Conservation (phyloP, 2,797 vertebrate genomes). For the Cuculus canorus region DNA sequence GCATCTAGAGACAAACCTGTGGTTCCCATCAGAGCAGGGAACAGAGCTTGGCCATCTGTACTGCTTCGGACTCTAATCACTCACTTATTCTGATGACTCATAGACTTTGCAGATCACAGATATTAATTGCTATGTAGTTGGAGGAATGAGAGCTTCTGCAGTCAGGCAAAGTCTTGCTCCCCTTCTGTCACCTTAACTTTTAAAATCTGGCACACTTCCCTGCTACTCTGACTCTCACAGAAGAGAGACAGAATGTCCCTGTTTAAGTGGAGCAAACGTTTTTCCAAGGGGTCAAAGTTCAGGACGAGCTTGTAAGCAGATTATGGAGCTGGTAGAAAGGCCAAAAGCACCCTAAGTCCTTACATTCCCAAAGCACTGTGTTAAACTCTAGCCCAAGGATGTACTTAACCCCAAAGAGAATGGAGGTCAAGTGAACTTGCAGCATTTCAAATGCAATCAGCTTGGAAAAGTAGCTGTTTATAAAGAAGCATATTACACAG, state of each 20-base stretch:
- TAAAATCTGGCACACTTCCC: neutral
- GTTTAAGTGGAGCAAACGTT: constrained; percentile 61
- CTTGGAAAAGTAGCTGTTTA: constrained; percentile 51
- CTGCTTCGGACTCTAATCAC: neutral
- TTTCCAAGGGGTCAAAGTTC: constrained; percentile 61
- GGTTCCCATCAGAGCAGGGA: neutral
- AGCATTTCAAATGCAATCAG: constrained; percentile 60
- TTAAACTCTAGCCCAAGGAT: constrained; percentile 65
- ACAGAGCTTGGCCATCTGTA: neutral
- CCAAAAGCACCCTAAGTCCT: constrained; percentile 55
- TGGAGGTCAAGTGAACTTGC: constrained; percentile 68
- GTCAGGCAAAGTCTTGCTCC: neutral
- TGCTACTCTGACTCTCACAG: neutral
- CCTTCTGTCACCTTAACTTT: neutral
- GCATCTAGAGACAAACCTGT: neutral
- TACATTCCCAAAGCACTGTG: constrained; percentile 66
- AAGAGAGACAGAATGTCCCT: constrained; percentile 34
- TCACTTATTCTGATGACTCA: neutral
- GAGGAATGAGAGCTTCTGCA: neutral
- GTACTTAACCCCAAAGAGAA: constrained; percentile 70
- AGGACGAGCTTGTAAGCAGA: constrained; percentile 58
- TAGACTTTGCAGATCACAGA: neutral
- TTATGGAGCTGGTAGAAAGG: constrained; percentile 64
- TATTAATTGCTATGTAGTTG: neutral
- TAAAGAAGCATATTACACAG: constrained; percentile 41